Base-by-base conservation (phyloP, 2,797 vertebrate genomes). In the Lutjanus campechanus region DNA sequence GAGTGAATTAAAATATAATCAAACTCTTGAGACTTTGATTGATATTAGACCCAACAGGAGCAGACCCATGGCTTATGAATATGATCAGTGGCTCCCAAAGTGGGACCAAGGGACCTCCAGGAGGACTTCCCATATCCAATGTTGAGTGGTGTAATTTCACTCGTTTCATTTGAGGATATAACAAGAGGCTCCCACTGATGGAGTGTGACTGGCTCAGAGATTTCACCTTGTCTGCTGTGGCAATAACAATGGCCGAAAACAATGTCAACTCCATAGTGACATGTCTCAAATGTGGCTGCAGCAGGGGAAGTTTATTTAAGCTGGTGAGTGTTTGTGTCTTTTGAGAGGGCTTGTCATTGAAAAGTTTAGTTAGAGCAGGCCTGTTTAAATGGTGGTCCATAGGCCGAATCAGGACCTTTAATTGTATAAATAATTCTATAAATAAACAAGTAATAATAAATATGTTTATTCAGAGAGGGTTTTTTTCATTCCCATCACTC, bases 41-140 rank as follows among this genome's bases (percentile, higher is more conserved):
- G 69, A 80, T 41, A 77, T 25, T 16, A 59, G 13, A 64, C 22
- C 47, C 50, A 80, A 69, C n/a, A 43, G 49, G 43, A 69, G 62
- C 44, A 65, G 13, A 77, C 10, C 15, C 16, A 0, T 7, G 29
- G 4, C 29, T 61, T 67, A 25, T 76, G 40, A 78, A 77, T 40
- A 66, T 54, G 46, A 72, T 72, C n/a, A 41, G 13, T 16, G 16
- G 41, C 25, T 76, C 69, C 43, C 58, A 77, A n/a, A 69, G 29
- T 68, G 82, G 73, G 54, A 62, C 46, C 8, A 55, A 72, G 46
- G 5, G 74, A 63, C 54, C 49, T 55, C 36, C 50, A 69, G 51
- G 29, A 43, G 22, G 1, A 46, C 49, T 55, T 51, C 58, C 43
- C 25, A 44, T 29, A 75, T 40, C 12, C 10, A 49, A 0, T 46